Evolutionary conservation across 2,888 invertebrate genomes (phyloP), one percentile per base, ranked within the genome.

Genomic region (Machimus rusticus): DNA sequence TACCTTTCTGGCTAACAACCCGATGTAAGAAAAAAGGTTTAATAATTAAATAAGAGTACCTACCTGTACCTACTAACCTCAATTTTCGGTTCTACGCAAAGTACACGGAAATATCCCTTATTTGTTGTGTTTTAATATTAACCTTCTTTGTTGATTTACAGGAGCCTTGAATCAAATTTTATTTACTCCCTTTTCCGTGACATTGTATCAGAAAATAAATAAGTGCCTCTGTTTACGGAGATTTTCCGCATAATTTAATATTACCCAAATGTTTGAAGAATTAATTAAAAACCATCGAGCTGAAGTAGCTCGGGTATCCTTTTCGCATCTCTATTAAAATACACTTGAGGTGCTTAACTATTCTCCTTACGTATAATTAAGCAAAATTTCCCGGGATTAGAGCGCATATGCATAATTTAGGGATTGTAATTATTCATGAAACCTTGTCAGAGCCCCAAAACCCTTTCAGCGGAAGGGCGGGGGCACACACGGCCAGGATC

Each of bases 401-500:
- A 74, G 34, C 82, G 39, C 74, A 85, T 51, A 85, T 85, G 85
- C 85, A 85, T 85, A 85, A 85, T 74, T 85, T 85, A 85, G 16
- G 12, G 1, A 37, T 39, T 31, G 79, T 84, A 84, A 84, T 84
- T 84, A 84, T 84, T 84, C 82, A 84, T 66, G 82, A 66, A 39
- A 66, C 34, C 82, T 84, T 39, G 66, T 84, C 66, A 84, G 37
- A 57, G 31, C 82, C 82, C 37, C 57, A 39, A 57, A 84, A 39
- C 82, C 82, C 82, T 84, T 55, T 37, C 82, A 84, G 1, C 28
- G 6, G 79, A 14, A 23, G n/a, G 79, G 23, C 19, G 12, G 14
- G 79, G 28, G 51, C 12, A 8, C 79, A 43, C 16, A 66, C 23
- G 46, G 28, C 12, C 12, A 66, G 66, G 46, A 23, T 79, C 79